Evolutionary conservation across 2,797 vertebrate species (phyloP).

Genomic region (Chelon auratus): DNA sequence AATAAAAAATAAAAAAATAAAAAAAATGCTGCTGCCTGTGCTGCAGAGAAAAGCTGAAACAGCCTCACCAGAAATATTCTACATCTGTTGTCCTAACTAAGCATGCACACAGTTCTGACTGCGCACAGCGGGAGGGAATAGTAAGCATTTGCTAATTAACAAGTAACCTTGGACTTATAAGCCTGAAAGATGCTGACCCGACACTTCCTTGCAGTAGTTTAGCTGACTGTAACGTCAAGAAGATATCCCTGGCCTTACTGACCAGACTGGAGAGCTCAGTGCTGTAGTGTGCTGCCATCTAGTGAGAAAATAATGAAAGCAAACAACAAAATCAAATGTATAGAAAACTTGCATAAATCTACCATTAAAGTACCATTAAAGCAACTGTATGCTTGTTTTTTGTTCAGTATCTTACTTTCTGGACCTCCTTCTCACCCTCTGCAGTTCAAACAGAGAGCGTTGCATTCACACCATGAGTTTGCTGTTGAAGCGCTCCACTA

Average conservation of each 20-base stretch:
- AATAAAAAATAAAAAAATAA: constrained; percentile 25
- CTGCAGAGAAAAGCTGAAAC: constrained; percentile 42
- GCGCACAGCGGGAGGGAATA: constrained; percentile 17
- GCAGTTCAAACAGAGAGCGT: constrained; percentile 89
- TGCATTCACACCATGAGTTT: constrained; percentile 88
- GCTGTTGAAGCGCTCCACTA: constrained; percentile 94
- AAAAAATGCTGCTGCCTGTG: constrained; percentile 5
- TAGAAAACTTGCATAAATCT: too few species aligned
- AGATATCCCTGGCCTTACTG: constrained; percentile 1
- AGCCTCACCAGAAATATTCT: constrained; percentile 56
- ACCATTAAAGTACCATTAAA: too few species aligned
- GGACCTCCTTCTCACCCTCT: constrained; percentile 84
- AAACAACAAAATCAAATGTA: not conserved
- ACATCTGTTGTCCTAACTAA: constrained; percentile 23
- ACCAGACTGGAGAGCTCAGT: constrained; percentile 1
- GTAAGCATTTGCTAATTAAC: constrained; percentile 46
- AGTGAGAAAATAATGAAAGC: constrained; percentile 30
- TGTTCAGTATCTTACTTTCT: not conserved
- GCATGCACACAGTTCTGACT: constrained; percentile 10
- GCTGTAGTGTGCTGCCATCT: constrained; percentile 66
- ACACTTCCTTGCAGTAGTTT: not conserved
- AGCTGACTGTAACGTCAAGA: not conserved
- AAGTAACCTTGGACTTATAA: constrained; percentile 35
- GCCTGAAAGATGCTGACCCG: constrained; percentile 16
- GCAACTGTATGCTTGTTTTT: not conserved